A percentile compares a stretch with the other conserved stretches of the same genome.
Evolutionary conservation across 1,140 invertebrate genomes (phyloP).

Genomic region (Hesperophylax magnus): DNA sequence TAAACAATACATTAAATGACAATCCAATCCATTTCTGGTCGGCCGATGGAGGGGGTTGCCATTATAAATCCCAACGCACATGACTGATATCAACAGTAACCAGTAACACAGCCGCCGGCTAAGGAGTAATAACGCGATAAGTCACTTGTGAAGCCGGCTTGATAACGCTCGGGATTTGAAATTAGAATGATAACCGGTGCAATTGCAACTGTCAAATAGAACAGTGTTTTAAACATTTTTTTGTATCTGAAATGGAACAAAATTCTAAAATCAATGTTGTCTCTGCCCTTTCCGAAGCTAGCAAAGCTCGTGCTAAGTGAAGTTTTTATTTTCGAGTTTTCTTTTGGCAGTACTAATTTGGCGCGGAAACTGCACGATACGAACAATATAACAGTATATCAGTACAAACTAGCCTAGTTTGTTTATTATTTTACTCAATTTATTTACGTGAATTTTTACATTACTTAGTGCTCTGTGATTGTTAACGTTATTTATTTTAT

Average conservation of each 20-base stretch:
- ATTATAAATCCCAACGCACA: constrained; percentile 41
- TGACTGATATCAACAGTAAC: constrained; percentile 33
- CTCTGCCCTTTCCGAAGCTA: background rate
- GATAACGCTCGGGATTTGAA: background rate
- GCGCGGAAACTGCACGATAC: constrained; percentile 25
- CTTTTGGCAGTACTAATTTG: constrained; percentile 28
- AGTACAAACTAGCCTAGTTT: too few relatives aligned
- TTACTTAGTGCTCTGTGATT: background rate
- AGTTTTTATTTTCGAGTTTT: constrained; percentile 7
- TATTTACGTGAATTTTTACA: too few relatives aligned
- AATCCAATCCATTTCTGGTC: constrained; percentile 17
- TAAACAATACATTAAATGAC: background rate
- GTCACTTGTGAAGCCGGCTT: background rate
- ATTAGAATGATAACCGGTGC: background rate
- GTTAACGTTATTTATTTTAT: too few relatives aligned
- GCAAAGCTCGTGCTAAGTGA: constrained; percentile 2
- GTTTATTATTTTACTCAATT: too few relatives aligned
- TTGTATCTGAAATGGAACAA: constrained; percentile 8
- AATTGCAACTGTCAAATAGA: background rate
- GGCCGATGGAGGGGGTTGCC: constrained; percentile 13
- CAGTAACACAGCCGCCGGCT: background rate
- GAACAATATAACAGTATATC: background rate
- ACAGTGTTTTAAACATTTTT: background rate
- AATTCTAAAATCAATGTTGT: constrained; percentile 41
- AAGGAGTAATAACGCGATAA: background rate